A percentile compares a stretch with the other conserved stretches of the same genome.
Conservation (phyloP, 1,140 invertebrate species). For the Megathymus violae region DNA sequence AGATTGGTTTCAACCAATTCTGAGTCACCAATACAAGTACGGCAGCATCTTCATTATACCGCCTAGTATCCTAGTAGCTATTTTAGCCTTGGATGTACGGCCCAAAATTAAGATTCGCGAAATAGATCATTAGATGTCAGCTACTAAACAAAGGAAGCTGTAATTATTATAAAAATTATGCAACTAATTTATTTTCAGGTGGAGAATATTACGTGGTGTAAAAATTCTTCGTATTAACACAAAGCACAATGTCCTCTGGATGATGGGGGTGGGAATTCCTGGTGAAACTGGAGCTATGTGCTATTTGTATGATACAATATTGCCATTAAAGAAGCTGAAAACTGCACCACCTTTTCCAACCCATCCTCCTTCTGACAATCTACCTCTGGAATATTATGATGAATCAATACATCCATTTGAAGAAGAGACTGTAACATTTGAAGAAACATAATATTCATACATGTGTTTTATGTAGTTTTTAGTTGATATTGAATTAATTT, state of each 20-base stretch:
- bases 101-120: too few relatives aligned
- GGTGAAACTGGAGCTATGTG: constrained; percentile 92
- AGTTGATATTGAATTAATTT: not conserved
- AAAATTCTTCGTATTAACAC: constrained; percentile 96
- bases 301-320: constrained; percentile 91
- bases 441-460: constrained; percentile 4
- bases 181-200: constrained; percentile 82
- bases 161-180: too few relatives aligned
- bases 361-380: constrained; percentile 85
- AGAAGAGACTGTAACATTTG: constrained; percentile 80
- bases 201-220: constrained; percentile 88
- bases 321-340: constrained; percentile 85
- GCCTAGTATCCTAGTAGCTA: too few relatives aligned
- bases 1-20: too few relatives aligned
- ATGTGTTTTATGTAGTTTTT: too few relatives aligned
- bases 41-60: too few relatives aligned
- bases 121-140: too few relatives aligned
- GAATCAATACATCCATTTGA: constrained; percentile 89
- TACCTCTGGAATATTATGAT: constrained; percentile 89
- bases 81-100: too few relatives aligned
- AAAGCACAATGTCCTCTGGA: constrained; percentile 96
- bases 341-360: constrained; percentile 92
- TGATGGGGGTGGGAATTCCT: constrained; percentile 91
- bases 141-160: too few relatives aligned
- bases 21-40: too few relatives aligned